Conservation (phyloP, 2,888 invertebrate genomes). For the Drosophila atripex region DNA sequence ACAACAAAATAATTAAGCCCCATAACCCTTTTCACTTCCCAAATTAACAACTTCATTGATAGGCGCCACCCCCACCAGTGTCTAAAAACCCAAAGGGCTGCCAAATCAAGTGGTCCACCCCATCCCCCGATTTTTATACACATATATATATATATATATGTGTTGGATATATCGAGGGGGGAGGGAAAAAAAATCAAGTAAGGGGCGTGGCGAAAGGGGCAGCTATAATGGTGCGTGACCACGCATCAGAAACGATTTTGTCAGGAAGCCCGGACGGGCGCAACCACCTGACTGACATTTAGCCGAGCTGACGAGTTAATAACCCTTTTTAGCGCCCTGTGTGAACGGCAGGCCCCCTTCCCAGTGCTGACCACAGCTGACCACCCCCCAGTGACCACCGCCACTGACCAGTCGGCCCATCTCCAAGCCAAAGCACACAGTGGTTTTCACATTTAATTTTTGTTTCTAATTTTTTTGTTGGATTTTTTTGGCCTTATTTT, state of each 20-base stretch:
- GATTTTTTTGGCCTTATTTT: too few species aligned
- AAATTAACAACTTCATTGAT: constrained; percentile 81
- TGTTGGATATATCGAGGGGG: background rate
- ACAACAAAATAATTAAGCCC: constrained; percentile 52
- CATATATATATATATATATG: background rate
- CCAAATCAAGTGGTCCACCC: constrained; percentile 54
- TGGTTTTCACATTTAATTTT: background rate
- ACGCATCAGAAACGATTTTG: constrained; percentile 79
- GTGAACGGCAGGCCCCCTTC: background rate
- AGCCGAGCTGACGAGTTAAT: constrained; percentile 81
- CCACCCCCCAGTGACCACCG: background rate
- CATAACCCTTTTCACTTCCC: constrained; percentile 39
- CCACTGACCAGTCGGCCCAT: constrained; percentile 4
- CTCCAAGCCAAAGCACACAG: constrained; percentile 1
- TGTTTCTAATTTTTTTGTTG: background rate
- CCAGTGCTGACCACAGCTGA: constrained; percentile 5
- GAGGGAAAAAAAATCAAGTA: constrained; percentile 12
- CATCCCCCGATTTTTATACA: background rate
- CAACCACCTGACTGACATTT: constrained; percentile 74
- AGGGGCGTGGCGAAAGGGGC: constrained; percentile 9
- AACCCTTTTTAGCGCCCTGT: constrained; percentile 82
- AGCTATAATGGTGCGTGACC: constrained; percentile 82
- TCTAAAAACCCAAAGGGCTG: constrained; percentile 50
- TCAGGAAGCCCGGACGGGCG: constrained; percentile 56
- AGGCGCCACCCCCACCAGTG: constrained; percentile 36